Evolutionary conservation across 2,797 vertebrate genomes (phyloP).

Genomic region (Gymnocypris eckloni): DNA sequence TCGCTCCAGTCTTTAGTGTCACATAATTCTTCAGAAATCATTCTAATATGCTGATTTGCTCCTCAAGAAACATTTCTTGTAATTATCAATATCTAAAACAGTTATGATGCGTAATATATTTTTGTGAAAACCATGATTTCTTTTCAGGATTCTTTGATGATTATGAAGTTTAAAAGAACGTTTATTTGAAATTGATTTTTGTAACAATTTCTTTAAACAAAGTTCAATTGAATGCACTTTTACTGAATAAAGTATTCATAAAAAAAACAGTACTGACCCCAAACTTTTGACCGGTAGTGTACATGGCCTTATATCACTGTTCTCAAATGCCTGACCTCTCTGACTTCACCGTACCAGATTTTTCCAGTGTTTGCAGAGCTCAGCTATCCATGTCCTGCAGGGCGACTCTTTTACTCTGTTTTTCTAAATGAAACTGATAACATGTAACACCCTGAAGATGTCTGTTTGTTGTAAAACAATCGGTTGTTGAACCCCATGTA

Average conservation of each 20-base stretch:
- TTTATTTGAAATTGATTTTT: background rate
- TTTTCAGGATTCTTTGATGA: background rate
- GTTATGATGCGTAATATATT: background rate
- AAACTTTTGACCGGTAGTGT: background rate
- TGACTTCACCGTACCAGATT: conserved; percentile 19
- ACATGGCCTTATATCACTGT: background rate
- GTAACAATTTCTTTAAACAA: background rate
- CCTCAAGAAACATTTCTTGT: background rate
- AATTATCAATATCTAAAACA: background rate
- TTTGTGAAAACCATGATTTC: background rate
- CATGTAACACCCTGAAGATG: conserved; percentile 13
- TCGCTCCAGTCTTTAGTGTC: background rate
- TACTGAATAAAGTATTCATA: background rate
- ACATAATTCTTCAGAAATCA: background rate
- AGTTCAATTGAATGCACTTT: background rate
- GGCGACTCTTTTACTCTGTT: background rate
- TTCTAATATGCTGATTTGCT: background rate
- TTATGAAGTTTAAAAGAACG: background rate
- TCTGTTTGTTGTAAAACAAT: conserved; percentile 29
- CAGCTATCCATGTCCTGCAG: conserved; percentile 26
- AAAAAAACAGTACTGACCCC: background rate
- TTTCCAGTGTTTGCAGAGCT: conserved; percentile 42
- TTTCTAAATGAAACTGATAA: conserved; percentile 22
- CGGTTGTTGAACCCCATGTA: background rate
- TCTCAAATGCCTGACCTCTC: conserved; percentile 16